Conservation (phyloP, 2,113 vertebrate species). For the Xenopus tropicalis region UCB_Xtro_10.0 CM004452.2:49078501-49079000, state of each 20-base stretch:
- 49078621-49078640: too few species aligned
- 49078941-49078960: conserved; percentile 83
- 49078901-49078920: conserved; percentile 96
- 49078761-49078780: conserved; percentile 35
- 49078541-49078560: too few species aligned
- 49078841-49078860: conserved; percentile 80
- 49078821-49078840: conserved; percentile 74
- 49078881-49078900: conserved; percentile 69
- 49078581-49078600: too few species aligned
- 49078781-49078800: conserved; percentile 57
- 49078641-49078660: too few species aligned
- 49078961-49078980: conserved; percentile 58
- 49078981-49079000: conserved; percentile 74
- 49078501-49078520: too few species aligned
- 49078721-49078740: neutral
- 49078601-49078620: too few species aligned
- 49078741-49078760: rapidly evolving
- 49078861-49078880: conserved; percentile 85
- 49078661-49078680: too few species aligned
- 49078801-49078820: conserved; percentile 84
- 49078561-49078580: too few species aligned
- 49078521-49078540: too few species aligned
- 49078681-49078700: too few species aligned
- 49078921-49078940: conserved; percentile 89
- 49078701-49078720: too few species aligned